Conservation (phyloP, 2,888 invertebrate species). For the Chaetogeoica ovagalla region DNA sequence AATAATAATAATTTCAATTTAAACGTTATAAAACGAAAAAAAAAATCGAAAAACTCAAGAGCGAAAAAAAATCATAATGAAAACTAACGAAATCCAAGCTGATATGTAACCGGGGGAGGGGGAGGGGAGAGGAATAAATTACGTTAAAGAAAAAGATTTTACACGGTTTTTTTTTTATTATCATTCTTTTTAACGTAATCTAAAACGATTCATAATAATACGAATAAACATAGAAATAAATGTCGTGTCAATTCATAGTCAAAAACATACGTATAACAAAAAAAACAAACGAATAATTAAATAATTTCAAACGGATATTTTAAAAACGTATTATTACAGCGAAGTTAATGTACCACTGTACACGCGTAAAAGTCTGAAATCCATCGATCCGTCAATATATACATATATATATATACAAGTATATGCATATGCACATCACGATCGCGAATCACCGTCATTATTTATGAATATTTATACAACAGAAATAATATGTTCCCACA, state of each 20-base stretch:
- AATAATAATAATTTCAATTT: too few relatives aligned
- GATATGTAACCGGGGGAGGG: constrained; percentile 10
- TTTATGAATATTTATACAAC: too few relatives aligned
- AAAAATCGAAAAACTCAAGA: constrained; percentile 13
- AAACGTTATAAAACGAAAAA: constrained; percentile 8
- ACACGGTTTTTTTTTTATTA: too few relatives aligned
- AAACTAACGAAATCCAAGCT: constrained; percentile 1
- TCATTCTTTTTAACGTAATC: not conserved
- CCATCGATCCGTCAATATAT: not conserved
- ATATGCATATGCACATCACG: not conserved
- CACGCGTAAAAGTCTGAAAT: too few relatives aligned
- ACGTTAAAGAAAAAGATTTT: too few relatives aligned
- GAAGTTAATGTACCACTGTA: too few relatives aligned
- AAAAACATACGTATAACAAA: not conserved
- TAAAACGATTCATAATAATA: not conserved
- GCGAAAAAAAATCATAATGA: not conserved
- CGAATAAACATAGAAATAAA: not conserved
- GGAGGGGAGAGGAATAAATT: too few relatives aligned
- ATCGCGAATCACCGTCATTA: not conserved
- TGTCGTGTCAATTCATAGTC: constrained; percentile 4
- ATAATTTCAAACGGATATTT: too few relatives aligned
- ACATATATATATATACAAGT: too few relatives aligned
- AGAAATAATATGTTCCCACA: not conserved
- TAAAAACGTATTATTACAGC: too few relatives aligned
- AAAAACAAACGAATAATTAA: too few relatives aligned